Percentiles rank a stretch among this genome's conserved stretches.
phyloP scores from a whole-genome alignment of 2,113 vertebrate genomes.

The Rallus limicola region DNA sequence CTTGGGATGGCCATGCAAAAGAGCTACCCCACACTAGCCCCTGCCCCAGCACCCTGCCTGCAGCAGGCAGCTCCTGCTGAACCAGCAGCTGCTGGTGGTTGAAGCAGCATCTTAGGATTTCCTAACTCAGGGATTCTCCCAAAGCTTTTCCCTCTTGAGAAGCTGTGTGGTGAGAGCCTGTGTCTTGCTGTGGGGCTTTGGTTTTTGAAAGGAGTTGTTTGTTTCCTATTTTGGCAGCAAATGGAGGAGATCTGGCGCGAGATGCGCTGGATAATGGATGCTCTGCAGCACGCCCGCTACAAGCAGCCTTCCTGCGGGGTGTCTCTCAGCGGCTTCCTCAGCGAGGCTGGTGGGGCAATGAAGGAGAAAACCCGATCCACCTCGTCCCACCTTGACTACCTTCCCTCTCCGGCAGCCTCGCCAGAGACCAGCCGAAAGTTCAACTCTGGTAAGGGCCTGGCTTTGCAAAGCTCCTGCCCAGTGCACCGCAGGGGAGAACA shows the following conservation, averaged over 20 bases:
- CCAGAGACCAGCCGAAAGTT: slow-evolving; percentile 82
- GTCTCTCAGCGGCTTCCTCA: slow-evolving; percentile 82
- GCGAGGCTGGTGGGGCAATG: slow-evolving; percentile 60
- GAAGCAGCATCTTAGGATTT: background rate
- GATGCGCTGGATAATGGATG: slow-evolving; percentile 91
- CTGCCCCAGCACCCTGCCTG: background rate
- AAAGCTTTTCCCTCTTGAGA: background rate
- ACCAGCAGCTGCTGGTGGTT: background rate
- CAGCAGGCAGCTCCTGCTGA: background rate
- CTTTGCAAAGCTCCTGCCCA: background rate
- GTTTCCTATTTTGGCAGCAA: slow-evolving; percentile 74
- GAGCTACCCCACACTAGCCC: background rate
- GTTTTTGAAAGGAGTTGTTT: background rate
- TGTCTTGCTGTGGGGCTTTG: background rate
- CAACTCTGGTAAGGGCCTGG: slow-evolving; percentile 72
- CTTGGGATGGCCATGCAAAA: background rate
- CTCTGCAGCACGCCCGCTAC: slow-evolving; percentile 88
- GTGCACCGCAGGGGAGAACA: accelerated
- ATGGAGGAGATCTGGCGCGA: slow-evolving; percentile 93
- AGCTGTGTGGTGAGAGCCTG: background rate
- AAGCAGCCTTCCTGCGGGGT: slow-evolving; percentile 87
- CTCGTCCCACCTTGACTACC: slow-evolving; percentile 83
- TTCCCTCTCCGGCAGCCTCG: slow-evolving; percentile 84
- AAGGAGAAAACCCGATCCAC: slow-evolving; percentile 79
- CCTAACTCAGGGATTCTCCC: background rate